Base-by-base conservation (phyloP, 2,888 invertebrate species). In the Vanessa cardui region DNA sequence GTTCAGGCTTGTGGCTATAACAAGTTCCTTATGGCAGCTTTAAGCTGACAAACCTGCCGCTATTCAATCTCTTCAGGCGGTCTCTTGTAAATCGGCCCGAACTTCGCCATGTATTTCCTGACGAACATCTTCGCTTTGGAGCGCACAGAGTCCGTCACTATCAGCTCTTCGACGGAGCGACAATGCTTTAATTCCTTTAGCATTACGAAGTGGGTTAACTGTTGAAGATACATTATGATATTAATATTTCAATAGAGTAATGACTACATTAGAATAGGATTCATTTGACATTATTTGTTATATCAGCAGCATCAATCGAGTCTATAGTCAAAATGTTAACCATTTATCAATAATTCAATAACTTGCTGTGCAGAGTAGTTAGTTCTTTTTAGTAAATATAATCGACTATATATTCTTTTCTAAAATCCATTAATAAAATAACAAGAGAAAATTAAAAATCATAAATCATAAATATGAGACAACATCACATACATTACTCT, bases 141-240 rank as follows among this genome's bases (percentile, higher is more conserved):
- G 78, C 98, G 97, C 8, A 99, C 99, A 68, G 97, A 97, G 76
- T 98, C 97, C 47, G 97, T 98, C 78, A 97, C 97, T 62, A 96
- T 95, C 61, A 98, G 89, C 78, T 98, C 97, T 73, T 97, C 97
- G 3, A 97, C 96, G 54, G 95, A 96, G 72, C 96, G 95, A 81
- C 98, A 97, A 85, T 98, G 97, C 84, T 98, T 98, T 84, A 98
- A 87, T 89, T 99, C 98, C 88, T 99, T 99, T 69, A 97, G 94
- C 95, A 98, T 96, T 69, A 99, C 98, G 86, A 98, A 98, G 90
- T 98, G 98, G 0, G 98, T 99, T 70, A 99, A 89, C 98, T 99
- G 93, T 93, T 65, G 63, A 18, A 31, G 39, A 50, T 60, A 21
- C 46, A 9, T n/a, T n/a, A 33, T 1, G 4, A 58, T 12, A 45